Evolutionary conservation across 1,140 invertebrate genomes (phyloP), one percentile per base, ranked within the genome.

Genomic region (Drosophila micromelanica): DNA sequence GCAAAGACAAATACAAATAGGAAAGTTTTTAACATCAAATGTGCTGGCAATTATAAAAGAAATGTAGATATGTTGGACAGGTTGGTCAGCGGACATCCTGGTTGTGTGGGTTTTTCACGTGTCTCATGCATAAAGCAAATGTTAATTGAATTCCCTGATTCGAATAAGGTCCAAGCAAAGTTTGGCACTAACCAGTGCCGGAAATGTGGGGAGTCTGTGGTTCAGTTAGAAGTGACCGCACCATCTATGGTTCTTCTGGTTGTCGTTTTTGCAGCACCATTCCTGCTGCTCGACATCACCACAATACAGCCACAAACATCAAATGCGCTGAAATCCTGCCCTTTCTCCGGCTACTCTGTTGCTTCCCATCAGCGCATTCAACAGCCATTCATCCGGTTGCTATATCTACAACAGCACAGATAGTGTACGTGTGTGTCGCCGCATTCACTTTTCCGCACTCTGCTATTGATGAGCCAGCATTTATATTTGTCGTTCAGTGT

Each of bases 401-500:
- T 40, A 42, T 60, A 23, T 27, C 27, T 27, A 27, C 5, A 6
- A 27, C 55, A 52, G 55, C 27, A 40, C 5, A 32, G 48, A 32
- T 51, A 51, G 48, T 51, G 27, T 75, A 61, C 73, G 64, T 84
- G 65, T 68, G 71, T 59, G 74, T 52, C 67, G 69, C 27, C 27
- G 6, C 76, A 85, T 84, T 80, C 68, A 84, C 71, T 79, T 76
- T 63, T 61, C 56, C 55, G 43, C 69, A 75, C 9, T 76, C 78
- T 69, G 81, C 67, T 86, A 86, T 86, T 86, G 81, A 86, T 86
- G 81, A 71, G 52, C 45, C 63, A 64, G 62, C 71, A 86, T 87
- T 87, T 87, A 65, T 86, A 87, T 74, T 86, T 85, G 77, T 85
- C 82, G 74, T 81, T 81, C 82, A 78, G 78, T 76, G 63, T 81